Evolutionary conservation across 1,140 invertebrate genomes (phyloP), one percentile per base, ranked within the genome.

Genomic region (Pogonomyrmex californicus): DNA sequence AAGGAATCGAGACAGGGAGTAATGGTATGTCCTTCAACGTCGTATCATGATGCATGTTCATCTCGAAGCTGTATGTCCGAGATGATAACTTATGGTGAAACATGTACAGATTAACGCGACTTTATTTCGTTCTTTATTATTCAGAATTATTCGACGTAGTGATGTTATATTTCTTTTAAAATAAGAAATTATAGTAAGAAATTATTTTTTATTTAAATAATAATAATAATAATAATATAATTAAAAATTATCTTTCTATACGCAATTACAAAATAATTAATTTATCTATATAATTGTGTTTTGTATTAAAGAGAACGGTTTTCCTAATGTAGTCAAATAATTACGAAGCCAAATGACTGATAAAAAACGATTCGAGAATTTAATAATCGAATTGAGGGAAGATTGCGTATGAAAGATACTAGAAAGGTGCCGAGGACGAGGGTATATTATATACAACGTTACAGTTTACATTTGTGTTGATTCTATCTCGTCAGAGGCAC

Each of bases 1-100:
- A 65, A 78, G 76, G 65, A 78, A 78, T 78, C 41, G 33, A 65
- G 60, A 65, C 76, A 65, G 44, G 65, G 60, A 78, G 30, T 78
- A 65, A 78, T 78, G 60, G 14, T 38, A 49, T 63, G 23, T 30
- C 56, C 73, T 60, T 58, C 23, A 17, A 33, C 38, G 54, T 76
- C 4, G 7, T 17, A 14, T 38, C 54, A 33, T 10, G 51, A 75
- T 75, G 71, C 54, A 75, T 7, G 44, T 65, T 51, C 7, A 41
- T 63, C 17, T 36, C 30, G 49, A 36, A 58, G 23, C 75, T 62
- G 60, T 4, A 23, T 54, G 56, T 60, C 7, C n/a, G 23, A 60
- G 5, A n/a, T 77, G 38, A 0, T 60, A 62, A 77, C 56, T 77
- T 77, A 47, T 4, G 23, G 23, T 23, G 41, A n/a, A 41, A 47